Evolutionary conservation across 1,140 invertebrate genomes (phyloP), one percentile per base, ranked within the genome.

Genomic region (Platyscapa corneri): DNA sequence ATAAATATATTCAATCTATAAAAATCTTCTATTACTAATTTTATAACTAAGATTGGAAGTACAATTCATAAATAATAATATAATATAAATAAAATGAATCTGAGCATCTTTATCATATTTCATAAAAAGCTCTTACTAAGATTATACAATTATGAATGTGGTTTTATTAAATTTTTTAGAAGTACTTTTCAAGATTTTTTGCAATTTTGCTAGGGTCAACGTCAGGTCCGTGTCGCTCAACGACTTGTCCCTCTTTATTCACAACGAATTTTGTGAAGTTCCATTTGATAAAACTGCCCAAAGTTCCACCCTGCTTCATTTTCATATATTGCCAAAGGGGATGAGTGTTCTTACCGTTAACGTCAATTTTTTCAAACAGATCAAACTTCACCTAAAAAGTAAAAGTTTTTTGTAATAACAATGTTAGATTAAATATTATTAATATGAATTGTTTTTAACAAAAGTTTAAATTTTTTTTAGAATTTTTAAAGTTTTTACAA

Each of bases 231-330:
- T 97, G 97, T 87, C 98, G 94, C 89, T 97, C 97, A 0, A 99
- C 96, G 0, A 98, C 97, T 78, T 97, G 94, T 12, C 98, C 98
- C 60, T 98, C 94, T 91, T 96, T 97, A 92, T 99, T 95, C 27
- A 99, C 94, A 82, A 99, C 95, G 92, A 99, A 99, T 91, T 99
- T 99, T 27, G 97, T 98, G 89, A 99, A 99, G 93, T 99, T 99
- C 98, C 98, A 99, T 91, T 99, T 99, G 88, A 99, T 98, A 82
- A 96, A 96, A 91, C 95, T 95, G 67, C 96, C 96, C 16, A 97
- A 89, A 23, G 94, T 95, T 1, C 97, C 97, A n/a, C 95, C 94
- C 90, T 97, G 95, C 87, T 97, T 97, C 80, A 96, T 93, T 94
- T 99, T 99, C 90, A 99, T 94, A 89, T 96, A 99, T 83, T 96